Base-by-base conservation (phyloP, 2,113 vertebrate genomes). In the Oryzias celebensis region DNA sequence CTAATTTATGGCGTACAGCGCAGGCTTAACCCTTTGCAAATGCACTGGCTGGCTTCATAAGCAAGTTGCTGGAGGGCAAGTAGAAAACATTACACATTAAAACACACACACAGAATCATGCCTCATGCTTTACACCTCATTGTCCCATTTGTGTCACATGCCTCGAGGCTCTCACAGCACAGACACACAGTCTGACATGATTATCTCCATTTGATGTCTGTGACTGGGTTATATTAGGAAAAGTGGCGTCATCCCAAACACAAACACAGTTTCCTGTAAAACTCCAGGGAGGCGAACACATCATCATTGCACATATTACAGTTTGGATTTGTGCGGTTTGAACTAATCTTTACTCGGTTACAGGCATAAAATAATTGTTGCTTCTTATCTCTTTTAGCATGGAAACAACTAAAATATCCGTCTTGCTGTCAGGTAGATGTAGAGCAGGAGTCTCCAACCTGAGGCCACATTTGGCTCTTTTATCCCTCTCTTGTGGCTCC, bases 191-290 rank as follows among this genome's bases (percentile, higher is more conserved):
- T 69, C 50, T 51, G 75, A 80, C 62, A 62, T 66, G 65, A 83
- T 86, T 87, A 84, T 70, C 62, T 71, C n/a, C 68, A 36, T 84
- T 71, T 68, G 69, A 66, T 74, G 53, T 75, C 70, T 63, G 45
- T 49, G 74, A 78, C 56, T 66, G 68, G 78, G 67, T 75, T 72
- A 65, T 44, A 68, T 54, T 26, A 45, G 68, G 28, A 66, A 5
- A 23, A 60, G 58, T 83, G 77, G 73, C 75, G 69, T 83, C 77
- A 66, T 43, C 44, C 24, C 48, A 57, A 36, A 62, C 62, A 59
- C 50, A 53, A 28, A 50, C 31, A 31, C 20, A 18, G n/a, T 48
- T 48, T 36, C 36, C 36, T 36, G 36, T 36, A 36, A 36, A 36
- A 36, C 36, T 36, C 36, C 36, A 36, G 36, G 36, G 36, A 36